Conservation (phyloP, 2,113 vertebrate species). For the Lycocorax pyrrhopterus region DNA sequence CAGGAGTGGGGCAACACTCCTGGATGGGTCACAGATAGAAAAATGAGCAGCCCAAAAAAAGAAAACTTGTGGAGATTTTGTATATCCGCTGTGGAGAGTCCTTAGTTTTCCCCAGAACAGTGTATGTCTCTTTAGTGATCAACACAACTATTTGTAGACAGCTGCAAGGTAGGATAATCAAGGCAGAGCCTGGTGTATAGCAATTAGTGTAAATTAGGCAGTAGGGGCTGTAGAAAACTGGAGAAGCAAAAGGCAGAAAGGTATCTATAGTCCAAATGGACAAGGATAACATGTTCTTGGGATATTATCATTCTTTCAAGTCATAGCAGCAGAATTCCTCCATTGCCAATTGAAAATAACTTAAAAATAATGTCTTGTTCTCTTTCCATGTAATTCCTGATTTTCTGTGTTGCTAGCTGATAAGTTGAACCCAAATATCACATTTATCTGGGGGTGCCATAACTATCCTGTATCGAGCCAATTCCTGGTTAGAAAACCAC, state of each 20-base stretch:
- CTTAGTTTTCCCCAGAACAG: not conserved
- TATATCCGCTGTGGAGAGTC: no score
- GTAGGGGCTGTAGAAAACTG: not conserved
- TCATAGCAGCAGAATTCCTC: not conserved
- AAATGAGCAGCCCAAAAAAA: not conserved
- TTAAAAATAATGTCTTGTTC: not conserved
- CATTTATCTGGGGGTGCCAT: rapidly evolving
- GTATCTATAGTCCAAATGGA: not conserved
- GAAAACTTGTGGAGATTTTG: not conserved
- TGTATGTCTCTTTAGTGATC: not conserved
- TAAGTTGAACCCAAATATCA: not conserved
- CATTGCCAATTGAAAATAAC: not conserved
- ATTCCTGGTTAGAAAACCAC: not conserved
- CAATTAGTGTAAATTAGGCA: not conserved
- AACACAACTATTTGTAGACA: not conserved
- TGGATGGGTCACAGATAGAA: not conserved
- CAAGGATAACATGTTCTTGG: not conserved
- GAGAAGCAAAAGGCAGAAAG: not conserved
- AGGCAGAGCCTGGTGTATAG: not conserved
- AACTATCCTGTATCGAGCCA: not conserved
- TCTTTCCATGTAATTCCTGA: not conserved
- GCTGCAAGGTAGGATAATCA: not conserved
- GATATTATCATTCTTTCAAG: not conserved
- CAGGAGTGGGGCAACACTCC: not conserved
- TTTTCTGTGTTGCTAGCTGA: not conserved